Percentiles rank a stretch among this genome's conserved stretches.
Evolutionary conservation across 2,113 vertebrate genomes (phyloP).

Genomic region (Ictalurus furcatus): DNA sequence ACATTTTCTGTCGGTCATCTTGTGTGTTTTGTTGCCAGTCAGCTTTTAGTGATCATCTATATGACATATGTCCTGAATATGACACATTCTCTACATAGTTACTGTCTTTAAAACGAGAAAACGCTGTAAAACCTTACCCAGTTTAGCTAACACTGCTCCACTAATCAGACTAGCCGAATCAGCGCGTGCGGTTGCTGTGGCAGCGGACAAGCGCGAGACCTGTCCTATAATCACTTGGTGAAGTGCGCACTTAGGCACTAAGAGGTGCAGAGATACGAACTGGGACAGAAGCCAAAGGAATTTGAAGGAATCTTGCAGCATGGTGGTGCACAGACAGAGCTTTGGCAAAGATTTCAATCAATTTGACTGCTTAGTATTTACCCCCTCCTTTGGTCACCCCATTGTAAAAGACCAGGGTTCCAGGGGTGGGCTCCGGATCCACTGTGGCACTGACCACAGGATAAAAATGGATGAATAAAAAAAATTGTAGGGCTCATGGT

Average conservation of each 20-base stretch:
- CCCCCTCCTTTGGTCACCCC: not conserved
- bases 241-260: not conserved
- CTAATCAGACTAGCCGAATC: not conserved
- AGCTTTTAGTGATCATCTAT: not conserved
- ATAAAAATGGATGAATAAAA: not conserved
- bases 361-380: not conserved
- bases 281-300: not conserved
- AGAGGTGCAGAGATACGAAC: not conserved
- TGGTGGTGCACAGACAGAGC: not conserved
- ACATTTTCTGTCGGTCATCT: conserved; percentile 7
- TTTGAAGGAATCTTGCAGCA: not conserved
- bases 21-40: not conserved
- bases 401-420: not conserved
- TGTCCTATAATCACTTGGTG: not conserved
- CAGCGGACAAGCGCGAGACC: not conserved
- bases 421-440: not conserved
- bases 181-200: conserved; percentile 8
- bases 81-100: not conserved
- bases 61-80: not conserved
- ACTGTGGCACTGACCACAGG: not conserved
- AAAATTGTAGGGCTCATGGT: not conserved
- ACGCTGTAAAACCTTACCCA: not conserved
- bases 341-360: not conserved
- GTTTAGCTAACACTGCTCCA: not conserved
- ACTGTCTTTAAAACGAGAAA: not conserved